Conservation (phyloP, 2,888 invertebrate species). For the Drosophila lacicola region DNA sequence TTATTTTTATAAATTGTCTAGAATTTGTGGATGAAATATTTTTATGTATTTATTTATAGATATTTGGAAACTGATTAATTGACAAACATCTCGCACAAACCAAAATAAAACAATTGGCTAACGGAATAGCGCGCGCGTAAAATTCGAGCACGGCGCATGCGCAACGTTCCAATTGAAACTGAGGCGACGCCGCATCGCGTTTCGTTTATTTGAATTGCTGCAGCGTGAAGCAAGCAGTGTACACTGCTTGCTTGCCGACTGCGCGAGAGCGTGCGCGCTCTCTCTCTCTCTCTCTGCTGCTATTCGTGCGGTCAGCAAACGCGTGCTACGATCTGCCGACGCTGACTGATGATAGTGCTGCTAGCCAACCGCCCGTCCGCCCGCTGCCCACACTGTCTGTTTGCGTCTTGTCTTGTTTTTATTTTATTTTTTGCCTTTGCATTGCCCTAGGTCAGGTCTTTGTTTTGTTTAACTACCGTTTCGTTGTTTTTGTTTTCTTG, state of each 20-base stretch:
- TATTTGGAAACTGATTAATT: constrained; percentile 3
- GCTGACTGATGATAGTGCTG: constrained; percentile 23
- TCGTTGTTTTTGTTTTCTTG: constrained; percentile 24
- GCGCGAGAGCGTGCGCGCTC: constrained; percentile 13
- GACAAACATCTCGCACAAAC: constrained; percentile 8
- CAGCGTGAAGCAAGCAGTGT: constrained; percentile 42
- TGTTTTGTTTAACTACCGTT: constrained; percentile 53
- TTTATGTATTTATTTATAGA: too few species aligned
- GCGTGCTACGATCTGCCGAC: constrained; percentile 49
- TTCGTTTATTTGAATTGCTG: constrained; percentile 67
- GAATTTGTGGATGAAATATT: constrained; percentile 10
- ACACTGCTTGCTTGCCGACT: constrained; percentile 50
- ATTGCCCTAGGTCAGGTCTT: constrained; percentile 78
- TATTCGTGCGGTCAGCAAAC: constrained; percentile 34
- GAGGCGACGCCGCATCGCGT: constrained; percentile 51
- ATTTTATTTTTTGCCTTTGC: constrained; percentile 39
- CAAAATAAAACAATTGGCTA: constrained; percentile 8
- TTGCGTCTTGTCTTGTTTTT: constrained; percentile 9
- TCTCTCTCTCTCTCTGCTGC: constrained; percentile 3
- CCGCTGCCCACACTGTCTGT: background rate
- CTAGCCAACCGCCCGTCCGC: background rate
- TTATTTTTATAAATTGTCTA: constrained; percentile 11
- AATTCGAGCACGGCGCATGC: constrained; percentile 59
- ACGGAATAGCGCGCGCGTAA: constrained; percentile 24
- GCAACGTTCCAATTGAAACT: constrained; percentile 76